phyloP scores from a whole-genome alignment of 2,113 vertebrate species.

The Himantopus leucocephalus region DNA sequence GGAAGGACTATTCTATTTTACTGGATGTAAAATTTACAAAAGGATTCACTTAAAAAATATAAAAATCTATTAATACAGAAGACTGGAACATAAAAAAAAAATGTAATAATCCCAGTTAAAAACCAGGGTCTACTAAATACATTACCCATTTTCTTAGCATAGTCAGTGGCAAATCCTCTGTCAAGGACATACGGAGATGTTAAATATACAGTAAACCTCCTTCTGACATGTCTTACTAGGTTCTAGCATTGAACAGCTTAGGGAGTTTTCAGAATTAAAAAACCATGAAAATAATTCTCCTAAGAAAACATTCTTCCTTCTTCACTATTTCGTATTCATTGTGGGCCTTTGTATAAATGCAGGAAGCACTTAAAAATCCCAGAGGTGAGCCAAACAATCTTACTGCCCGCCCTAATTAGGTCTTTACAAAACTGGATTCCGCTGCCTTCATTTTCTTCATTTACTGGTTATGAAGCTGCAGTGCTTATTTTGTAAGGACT shows the following conservation, averaged over 20 bases:
- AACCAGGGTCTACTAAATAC: not conserved
- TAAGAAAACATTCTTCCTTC: not conserved
- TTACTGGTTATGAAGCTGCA: not conserved
- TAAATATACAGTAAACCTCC: not conserved
- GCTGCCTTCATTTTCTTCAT: not conserved
- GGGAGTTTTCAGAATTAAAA: not conserved
- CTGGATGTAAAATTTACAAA: not conserved
- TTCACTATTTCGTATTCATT: not conserved
- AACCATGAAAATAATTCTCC: not conserved
- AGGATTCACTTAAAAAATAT: not conserved
- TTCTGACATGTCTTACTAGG: not conserved
- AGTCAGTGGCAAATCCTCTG: not conserved
- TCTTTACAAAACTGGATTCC: not conserved
- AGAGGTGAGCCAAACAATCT: not conserved
- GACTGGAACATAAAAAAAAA: not conserved
- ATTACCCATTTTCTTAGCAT: not conserved
- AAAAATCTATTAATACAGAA: not conserved
- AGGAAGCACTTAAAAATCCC: not conserved
- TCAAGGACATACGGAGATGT: not conserved
- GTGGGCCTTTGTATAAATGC: not conserved
- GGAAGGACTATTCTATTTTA: not conserved
- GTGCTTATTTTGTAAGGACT: not conserved
- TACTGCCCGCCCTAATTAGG: not conserved
- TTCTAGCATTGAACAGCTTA: not conserved
- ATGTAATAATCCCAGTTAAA: not conserved